phyloP scores from a whole-genome alignment of 2,888 invertebrate species.

The Xylocampa areola region DNA sequence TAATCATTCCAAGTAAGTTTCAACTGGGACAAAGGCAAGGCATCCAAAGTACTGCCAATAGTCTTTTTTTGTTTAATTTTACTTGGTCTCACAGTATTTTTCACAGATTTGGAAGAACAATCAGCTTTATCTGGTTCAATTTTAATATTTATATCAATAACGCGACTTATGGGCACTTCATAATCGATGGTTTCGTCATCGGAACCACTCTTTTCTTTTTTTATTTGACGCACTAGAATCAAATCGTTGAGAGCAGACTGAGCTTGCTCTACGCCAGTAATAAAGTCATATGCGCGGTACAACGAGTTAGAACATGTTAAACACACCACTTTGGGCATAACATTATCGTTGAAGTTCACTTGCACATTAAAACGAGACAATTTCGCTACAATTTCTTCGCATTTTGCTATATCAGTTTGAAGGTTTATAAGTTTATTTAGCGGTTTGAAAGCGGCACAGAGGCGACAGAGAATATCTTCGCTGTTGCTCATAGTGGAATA shows the following conservation, averaged over 20 bases:
- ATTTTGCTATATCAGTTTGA: slow-evolving; percentile 58
- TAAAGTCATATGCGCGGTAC: slow-evolving; percentile 73
- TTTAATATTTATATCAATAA: slow-evolving; percentile 51
- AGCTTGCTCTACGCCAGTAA: slow-evolving; percentile 70
- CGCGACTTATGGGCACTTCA: slow-evolving; percentile 40
- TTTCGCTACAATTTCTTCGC: slow-evolving; percentile 66
- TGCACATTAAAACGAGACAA: slow-evolving; percentile 67
- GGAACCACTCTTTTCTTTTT: slow-evolving; percentile 58
- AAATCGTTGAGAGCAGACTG: slow-evolving; percentile 66
- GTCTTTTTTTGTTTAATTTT: slow-evolving; percentile 18
- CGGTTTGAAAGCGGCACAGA: slow-evolving; percentile 74
- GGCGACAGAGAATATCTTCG: slow-evolving; percentile 64
- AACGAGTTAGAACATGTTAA: slow-evolving; percentile 68
- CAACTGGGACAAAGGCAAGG: slow-evolving; percentile 66
- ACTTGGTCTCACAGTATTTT: neutral
- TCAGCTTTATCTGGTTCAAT: slow-evolving; percentile 17
- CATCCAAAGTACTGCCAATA: slow-evolving; percentile 44
- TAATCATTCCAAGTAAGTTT: slow-evolving; percentile 77
- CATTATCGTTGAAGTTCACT: slow-evolving; percentile 63
- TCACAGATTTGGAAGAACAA: neutral
- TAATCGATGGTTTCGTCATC: slow-evolving; percentile 49
- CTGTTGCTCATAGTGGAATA: slow-evolving; percentile 57
- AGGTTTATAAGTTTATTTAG: slow-evolving; percentile 67
- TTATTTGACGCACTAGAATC: slow-evolving; percentile 61
- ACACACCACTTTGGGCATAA: slow-evolving; percentile 74